Base-by-base conservation (phyloP, 2,113 vertebrate species). In the Eulemur rufifrons region DNA sequence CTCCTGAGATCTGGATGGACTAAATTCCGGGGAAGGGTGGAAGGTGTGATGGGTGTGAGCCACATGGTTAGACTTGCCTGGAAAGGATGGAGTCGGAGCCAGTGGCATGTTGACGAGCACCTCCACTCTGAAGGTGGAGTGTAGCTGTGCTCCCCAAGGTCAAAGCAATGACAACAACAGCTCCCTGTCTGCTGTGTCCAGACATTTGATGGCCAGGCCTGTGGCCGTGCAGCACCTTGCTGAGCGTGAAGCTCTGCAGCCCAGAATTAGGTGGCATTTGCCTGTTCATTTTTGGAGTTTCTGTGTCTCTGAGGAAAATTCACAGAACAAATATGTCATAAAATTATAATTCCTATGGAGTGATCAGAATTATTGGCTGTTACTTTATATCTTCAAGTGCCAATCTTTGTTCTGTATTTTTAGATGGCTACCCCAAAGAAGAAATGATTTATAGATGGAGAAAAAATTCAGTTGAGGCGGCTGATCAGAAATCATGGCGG, bases 401-500 rank as follows among this genome's bases (percentile, higher is more conserved):
- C 87, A 37, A 93, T 54, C 50, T 84, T 81, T 95, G 29, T 74
- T 98, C 87, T 98, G 32, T 98, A 94, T 98, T 99, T 99, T 95
- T 98, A 99, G 99, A 99, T 98, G 99, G 99, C 97, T 99, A 99
- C 96, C 99, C 99, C 27, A 99, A 98, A 98, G 99, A 99, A 95
- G 99, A 99, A 98, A 99, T 99, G 99, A 98, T 99, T 98, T 99
- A 99, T 97, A 99, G 99, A 98, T 99, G 99, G 99, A 99, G 99
- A 93, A 99, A 99, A 98, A 99, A 99, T 95, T 99, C 99, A 1
- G 99, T 99, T 84, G 99, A 99, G 97, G 99, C 99, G 25, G 98
- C 99, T 5, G 99, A 99, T 98, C 99, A 99, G 97, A 99, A 99
- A 94, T 99, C 99, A 92, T 99, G 99, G 99, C 98, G 99, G 88